Base-by-base conservation (phyloP, 1,140 invertebrate species). In the Carcinoscorpius rotundicauda region DNA sequence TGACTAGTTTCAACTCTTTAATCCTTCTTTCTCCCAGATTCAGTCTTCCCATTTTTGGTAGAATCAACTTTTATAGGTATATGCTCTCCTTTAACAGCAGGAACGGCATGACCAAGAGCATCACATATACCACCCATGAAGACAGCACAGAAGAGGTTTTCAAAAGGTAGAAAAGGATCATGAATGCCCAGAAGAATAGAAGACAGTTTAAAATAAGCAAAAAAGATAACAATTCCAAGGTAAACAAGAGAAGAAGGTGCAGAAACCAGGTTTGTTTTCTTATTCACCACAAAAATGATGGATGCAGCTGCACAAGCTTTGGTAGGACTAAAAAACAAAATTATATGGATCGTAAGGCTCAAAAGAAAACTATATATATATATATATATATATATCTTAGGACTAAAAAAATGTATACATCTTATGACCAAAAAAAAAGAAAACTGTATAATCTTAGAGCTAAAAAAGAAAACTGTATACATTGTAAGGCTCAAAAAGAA, bases 71-170 rank as follows among this genome's bases (percentile, higher is more conserved):
- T 73, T 10, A 64, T 52, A 63, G 61, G 58, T 49, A 58, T 11
- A 53, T 64, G 53, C 51, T 65, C 72, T 6, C 65, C 66, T 59
- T 70, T 65, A 51, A 62, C 87, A 88, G 61, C 89, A 87, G 70
- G 61, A 49, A 62, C 61, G 8, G 70, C 5, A 65, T 70, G 51
- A 63, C 73, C 57, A 11, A 72, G 61, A 48, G 93, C 93, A 80
- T 99, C 97, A 88, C 93, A 97, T 74, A 99, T 91, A 63, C 97
- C 97, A 61, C 97, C 97, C 76, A 99, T 84, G 81, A 98, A 98
- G 58, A 99, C 80, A 10, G 94, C 91, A 77, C 95, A 98, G 79
- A 94, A 89, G 49, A 99, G 81, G 78, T 99, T 99, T 80, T 99
- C 97, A 75, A 99, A 96, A 58, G 97, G 97, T 68, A 95, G 84